Base-by-base conservation (phyloP, 2,113 vertebrate species). In the Phaethornis superciliosus region DNA sequence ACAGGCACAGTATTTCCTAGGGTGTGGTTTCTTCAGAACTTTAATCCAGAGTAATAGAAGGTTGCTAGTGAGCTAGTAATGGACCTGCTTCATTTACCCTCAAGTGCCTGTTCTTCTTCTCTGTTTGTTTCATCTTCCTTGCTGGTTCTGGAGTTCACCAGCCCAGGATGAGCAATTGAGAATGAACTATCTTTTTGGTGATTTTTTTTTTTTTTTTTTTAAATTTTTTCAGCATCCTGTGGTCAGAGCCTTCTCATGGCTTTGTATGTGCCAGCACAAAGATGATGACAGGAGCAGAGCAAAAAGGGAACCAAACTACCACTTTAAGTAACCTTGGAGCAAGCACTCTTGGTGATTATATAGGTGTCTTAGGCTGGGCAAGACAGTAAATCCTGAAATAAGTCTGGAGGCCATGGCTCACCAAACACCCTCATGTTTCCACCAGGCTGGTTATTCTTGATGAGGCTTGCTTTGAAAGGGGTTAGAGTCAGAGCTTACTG, bases 1-100 rank as follows among this genome's bases (percentile, higher is more conserved):
- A 56, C 55, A 68, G 56, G 40, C 28, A 33, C 46, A 62, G 4
- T 59, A 8, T 74, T 94, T 89, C 32, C 33, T 69, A 62, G 86
- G 92, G 91, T 89, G 95, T 95, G 94, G 88, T 75, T 90, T 81
- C 55, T 93, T 68, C 32, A 52, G 60, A 74, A 59, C 20, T 89
- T 88, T 81, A 96, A 93, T 93, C 26, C 46, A 24, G 37, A n/a
- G 12, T 93, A 94, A 94, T 85, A 94, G 67, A 76, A 62, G 54
- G 70, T 60, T 95, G 54, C 63, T 59, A 10, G 30, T 80, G 58
- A 46, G 17, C 55, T 67, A 15, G 27, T 65, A 63, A 72, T 74
- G 51, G 55, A 33, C 33, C 42, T 69, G 5, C 30, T 85, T 89
- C 2, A 2, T 82, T 80, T 77, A 26, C 15, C n/a, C 4, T 30